Base-by-base conservation (phyloP, 1,140 invertebrate genomes). In the Laupala kohalensis region DNA sequence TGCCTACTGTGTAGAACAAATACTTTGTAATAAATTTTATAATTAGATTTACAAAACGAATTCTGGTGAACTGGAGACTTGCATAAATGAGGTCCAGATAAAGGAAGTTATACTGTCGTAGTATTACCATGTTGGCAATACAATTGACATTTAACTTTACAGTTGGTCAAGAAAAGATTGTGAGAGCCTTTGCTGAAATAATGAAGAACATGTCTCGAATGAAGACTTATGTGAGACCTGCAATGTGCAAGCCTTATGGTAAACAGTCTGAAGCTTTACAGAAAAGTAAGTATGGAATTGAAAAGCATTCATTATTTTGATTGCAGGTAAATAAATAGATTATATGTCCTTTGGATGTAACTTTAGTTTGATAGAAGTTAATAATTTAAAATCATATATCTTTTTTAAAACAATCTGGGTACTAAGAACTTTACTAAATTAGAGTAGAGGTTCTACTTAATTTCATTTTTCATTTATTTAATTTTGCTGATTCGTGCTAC, bases 211-310 rank as follows among this genome's bases (percentile, higher is more conserved):
- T 92, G 87, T 86, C 89, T 74, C 86, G 90, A 76, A 93, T 93
- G 89, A 91, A 92, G 80, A 87, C 89, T 73, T 93, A 90, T 78
- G 90, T 93, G 74, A 83, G 90, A 71, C 91, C 91, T 72, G 88
- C 91, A 26, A 93, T 93, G 91, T 92, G 91, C 78, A 93, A 93
- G 80, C 91, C 91, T 53, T 93, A 93, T 80, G 91, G 91, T 75
- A 93, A 93, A 80, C 91, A 93, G 79, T 92, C 90, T 53, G 91
- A 93, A 81, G 89, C 90, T 78, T 82, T 93, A 75, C 91, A 93
- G 80, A 93, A 93, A 85, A 92, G 90, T 92, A 81, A 86, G 84
- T 82, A 25, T 68, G 3, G 26, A 9, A 15, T 28, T 66, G 25
- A 26, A 26, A 15, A 66, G 3, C 6, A 19, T 1, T 19, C 6